Base-by-base conservation (phyloP, 2,888 invertebrate genomes). In the Napeogenes inachia region DNA sequence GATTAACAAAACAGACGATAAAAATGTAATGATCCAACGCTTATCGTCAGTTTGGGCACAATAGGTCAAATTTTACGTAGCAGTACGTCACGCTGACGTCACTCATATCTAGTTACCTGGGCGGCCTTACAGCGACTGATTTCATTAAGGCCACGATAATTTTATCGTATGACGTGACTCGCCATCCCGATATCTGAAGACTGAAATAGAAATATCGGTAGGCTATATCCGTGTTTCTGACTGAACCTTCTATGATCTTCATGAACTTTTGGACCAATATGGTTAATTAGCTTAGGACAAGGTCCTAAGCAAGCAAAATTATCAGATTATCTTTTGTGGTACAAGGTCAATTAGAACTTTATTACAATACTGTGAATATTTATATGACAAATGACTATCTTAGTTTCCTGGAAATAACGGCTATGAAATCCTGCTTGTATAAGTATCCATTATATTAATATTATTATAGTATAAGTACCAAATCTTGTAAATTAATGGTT, bases 131-230 rank as follows among this genome's bases (percentile, higher is more conserved):
- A 67, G 68, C 74, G 70, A 72, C 74, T 76, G 75, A 73, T 82
- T 84, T 86, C 85, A 89, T 88, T 88, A 89, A 86, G 82, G 85
- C 79, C 85, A 72, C 76, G 87, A 88, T 89, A 89, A 89, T 85
- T 85, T 89, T 89, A 88, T 88, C 86, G 77, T 73, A 80, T 89
- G 89, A 89, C 87, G 87, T 78, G 77, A n/a, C 46, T 61, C 70
- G 68, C 71, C 72, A 72, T 73, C 70, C 73, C 79, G 76, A 78
- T 84, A 82, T 77, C 80, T 76, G 71, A 73, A 73, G 65, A 73
- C 84, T 64, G 77, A 85, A 89, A 89, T 89, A 89, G 81, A 70
- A 61, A 62, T 1, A 21, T 65, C 61, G 59, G 66, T 61, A 66
- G 68, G 62, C 63, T 68, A 60, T 66, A 64, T 60, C 61, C 67